Percentiles rank a stretch among this genome's conserved stretches.
Evolutionary conservation across 2,113 vertebrate species (phyloP).

Genomic region (Cephalopterus ornatus): DNA sequence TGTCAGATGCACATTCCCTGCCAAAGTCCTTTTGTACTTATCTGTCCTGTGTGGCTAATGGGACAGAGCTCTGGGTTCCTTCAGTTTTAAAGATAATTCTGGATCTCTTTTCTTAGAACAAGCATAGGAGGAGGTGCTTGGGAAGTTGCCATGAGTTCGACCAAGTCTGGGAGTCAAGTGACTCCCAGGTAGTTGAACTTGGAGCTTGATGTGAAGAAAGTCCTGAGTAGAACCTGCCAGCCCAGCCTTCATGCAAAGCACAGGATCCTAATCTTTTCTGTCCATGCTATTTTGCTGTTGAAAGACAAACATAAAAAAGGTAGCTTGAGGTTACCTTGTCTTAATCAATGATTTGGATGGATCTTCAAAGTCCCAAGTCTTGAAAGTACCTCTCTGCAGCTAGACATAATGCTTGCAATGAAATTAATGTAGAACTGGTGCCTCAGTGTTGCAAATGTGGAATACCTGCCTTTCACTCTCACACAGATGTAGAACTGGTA

Average conservation of each 20-base stretch:
- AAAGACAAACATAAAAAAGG: neutral
- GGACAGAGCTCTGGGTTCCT: neutral
- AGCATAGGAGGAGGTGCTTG: neutral
- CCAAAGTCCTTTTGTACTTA: slow-evolving; percentile 9
- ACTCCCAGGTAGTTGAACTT: neutral
- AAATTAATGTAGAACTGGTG: neutral
- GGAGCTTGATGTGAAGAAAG: neutral
- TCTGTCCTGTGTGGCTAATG: neutral
- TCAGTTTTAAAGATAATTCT: slow-evolving; percentile 17
- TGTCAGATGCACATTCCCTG: neutral
- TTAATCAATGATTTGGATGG: slow-evolving; percentile 3
- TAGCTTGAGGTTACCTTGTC: neutral
- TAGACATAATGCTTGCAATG: neutral
- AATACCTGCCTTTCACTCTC: neutral
- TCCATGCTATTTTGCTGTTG: neutral
- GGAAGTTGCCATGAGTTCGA: neutral
- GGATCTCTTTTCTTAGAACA: neutral
- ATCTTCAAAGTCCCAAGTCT: neutral
- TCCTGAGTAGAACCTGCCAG: neutral
- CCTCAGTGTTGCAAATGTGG: neutral
- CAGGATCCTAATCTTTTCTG: neutral
- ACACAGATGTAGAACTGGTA: neutral
- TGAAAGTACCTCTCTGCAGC: neutral
- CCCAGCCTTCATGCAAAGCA: neutral
- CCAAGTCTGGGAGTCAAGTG: neutral